A percentile compares a stretch with the other conserved stretches of the same genome.
Conservation (phyloP, 2,888 invertebrate species). For the Drosophila pegasa region DNA sequence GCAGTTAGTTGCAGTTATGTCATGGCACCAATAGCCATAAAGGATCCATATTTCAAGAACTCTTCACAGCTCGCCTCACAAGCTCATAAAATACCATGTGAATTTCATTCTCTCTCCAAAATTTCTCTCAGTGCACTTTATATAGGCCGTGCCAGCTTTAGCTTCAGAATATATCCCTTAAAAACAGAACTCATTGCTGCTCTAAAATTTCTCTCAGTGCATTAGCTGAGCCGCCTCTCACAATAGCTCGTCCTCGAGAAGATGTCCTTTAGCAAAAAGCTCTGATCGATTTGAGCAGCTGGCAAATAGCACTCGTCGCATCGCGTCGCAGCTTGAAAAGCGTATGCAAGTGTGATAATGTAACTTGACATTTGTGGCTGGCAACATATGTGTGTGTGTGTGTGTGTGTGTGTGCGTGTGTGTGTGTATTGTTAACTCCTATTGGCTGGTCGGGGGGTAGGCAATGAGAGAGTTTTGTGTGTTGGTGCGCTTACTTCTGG, state of each 20-base stretch:
- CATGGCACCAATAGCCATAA: too few species aligned
- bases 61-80: too few species aligned
- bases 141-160: too few species aligned
- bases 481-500: slow-evolving; percentile 70
- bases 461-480: slow-evolving; percentile 62
- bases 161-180: too few species aligned
- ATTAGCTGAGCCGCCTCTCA: slow-evolving; percentile 1
- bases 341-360: slow-evolving; percentile 52
- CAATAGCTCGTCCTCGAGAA: slow-evolving; percentile 9
- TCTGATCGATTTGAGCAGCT: slow-evolving; percentile 43
- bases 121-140: too few species aligned
- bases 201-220: slow-evolving; percentile 5
- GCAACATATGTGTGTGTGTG: slow-evolving; percentile 9
- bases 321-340: slow-evolving; percentile 9
- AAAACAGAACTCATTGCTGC: not conserved
- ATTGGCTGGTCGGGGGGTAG: slow-evolving; percentile 49
- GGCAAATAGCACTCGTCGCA: slow-evolving; percentile 36
- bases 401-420: slow-evolving; percentile 3
- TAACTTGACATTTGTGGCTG: slow-evolving; percentile 39
- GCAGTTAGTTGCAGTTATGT: too few species aligned
- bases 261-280: slow-evolving; percentile 36
- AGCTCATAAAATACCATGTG: too few species aligned
- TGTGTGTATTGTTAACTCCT: slow-evolving; percentile 23
- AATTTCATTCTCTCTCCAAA: too few species aligned
- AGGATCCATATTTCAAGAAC: too few species aligned